phyloP scores from a whole-genome alignment of 37 sponge, comb jelly and placozoan genomes.

The Petrosia ficiformis region DNA sequence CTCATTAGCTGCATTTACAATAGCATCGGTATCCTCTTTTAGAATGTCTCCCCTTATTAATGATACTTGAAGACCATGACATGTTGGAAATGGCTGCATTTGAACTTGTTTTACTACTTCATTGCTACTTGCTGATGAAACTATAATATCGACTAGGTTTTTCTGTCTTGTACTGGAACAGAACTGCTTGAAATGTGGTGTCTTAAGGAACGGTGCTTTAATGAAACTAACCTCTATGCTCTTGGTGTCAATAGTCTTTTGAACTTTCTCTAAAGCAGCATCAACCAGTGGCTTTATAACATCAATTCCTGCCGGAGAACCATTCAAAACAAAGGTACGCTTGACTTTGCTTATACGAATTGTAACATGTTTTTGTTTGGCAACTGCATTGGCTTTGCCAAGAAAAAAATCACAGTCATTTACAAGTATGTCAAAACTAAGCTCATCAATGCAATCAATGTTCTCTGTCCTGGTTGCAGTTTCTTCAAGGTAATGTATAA shows the following conservation, averaged over 20 bases:
- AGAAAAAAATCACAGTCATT: background rate
- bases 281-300: background rate
- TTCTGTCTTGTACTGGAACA: constrained; percentile 17
- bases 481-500: background rate
- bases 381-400: background rate
- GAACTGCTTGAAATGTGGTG: constrained; percentile 28
- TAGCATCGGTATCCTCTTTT: constrained; percentile 54
- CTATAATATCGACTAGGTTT: constrained; percentile 16
- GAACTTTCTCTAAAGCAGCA: constrained; percentile 5
- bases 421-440: background rate
- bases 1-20: constrained; percentile 88
- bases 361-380: background rate
- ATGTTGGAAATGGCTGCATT: constrained; percentile 6
- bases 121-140: background rate
- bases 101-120: constrained; percentile 9
- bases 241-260: constrained; percentile 13
- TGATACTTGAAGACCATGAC: constrained; percentile 30
- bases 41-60: constrained; percentile 46
- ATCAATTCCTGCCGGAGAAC: background rate
- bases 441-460: background rate
- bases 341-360: background rate
- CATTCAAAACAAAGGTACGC: background rate
- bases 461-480: background rate
- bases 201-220: constrained; percentile 8
- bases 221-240: background rate